Base-by-base conservation (phyloP, 2,888 invertebrate genomes). In the Orthosia cruda region DNA sequence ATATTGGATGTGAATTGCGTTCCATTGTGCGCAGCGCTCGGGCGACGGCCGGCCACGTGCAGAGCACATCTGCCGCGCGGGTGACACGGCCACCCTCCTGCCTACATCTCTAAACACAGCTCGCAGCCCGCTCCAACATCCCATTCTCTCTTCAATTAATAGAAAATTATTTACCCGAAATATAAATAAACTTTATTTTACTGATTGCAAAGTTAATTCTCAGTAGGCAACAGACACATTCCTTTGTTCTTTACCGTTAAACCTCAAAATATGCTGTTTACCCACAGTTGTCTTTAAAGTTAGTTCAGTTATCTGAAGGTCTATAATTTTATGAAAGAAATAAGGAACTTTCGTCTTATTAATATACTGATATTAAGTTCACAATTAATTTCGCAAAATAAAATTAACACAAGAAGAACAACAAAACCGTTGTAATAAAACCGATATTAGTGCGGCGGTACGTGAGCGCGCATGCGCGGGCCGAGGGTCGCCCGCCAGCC, bases 391-490 rank as follows among this genome's bases (percentile, higher is more conserved):
- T 85, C 65, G 55, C 77, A 77, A 85, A 88, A 88, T 88, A 89
- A 89, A 90, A 91, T 90, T 89, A 91, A 89, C 90, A 81, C 82
- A 78, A 89, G 90, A 91, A 92, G 92, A 93, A 92, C 91, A 94
- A 95, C 94, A 94, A 94, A 94, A 94, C 92, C 93, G 91, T 92
- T 91, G 89, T 93, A 94, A 94, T 95, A 95, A 95, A 96, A 94
- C 95, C 96, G 94, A 96, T 96, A 95, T 93, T 92, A 94, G 93
- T 88, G 91, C 86, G 88, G 87, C 77, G 70, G 72, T 66, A 40
- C 40, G 84, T 70, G 84, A 80, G 86, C 80, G 92, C 95, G 96
- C 96, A 94, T 93, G 95, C 95, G 95, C 94, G 93, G 86, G 87
- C 79, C 84, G 91, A 91, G 90, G 92, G 91, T 90, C 91, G 89